Evolutionary conservation across 1,140 invertebrate genomes (phyloP).

Genomic region (Rhizoglyphus robini): DNA sequence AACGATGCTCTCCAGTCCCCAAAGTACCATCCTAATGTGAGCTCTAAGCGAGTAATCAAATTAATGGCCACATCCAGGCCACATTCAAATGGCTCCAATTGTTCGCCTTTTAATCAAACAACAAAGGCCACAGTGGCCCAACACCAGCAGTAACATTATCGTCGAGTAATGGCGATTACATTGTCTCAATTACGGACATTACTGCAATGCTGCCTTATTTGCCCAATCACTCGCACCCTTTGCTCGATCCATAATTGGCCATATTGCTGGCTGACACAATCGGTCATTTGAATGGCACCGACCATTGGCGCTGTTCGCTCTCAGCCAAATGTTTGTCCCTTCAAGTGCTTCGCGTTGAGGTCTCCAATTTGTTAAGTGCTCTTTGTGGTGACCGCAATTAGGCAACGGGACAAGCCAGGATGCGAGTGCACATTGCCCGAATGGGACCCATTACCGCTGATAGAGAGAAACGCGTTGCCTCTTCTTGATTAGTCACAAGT

Average conservation of each 20-base stretch:
- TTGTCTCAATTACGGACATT: constrained; percentile 5
- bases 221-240: no score
- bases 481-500: not conserved
- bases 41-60: not conserved
- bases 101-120: no score
- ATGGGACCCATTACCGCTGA: not conserved
- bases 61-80: not conserved
- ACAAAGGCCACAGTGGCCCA: no score
- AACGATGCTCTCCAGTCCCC: not conserved
- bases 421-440: not conserved
- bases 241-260: no score
- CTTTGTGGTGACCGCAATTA: constrained; percentile 1
- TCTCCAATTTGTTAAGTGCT: not conserved
- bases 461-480: not conserved
- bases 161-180: not conserved
- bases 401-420: not conserved
- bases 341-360: no score
- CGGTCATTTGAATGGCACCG: no score
- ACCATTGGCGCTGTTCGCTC: no score
- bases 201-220: no score
- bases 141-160: not conserved
- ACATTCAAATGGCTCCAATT: no score
- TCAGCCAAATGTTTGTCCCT: no score
- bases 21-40: constrained; percentile 10
- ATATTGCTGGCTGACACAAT: no score